Evolutionary conservation across 2,113 vertebrate genomes (phyloP), one percentile per base, ranked within the genome.

Genomic region (Clarias batrachus): DNA sequence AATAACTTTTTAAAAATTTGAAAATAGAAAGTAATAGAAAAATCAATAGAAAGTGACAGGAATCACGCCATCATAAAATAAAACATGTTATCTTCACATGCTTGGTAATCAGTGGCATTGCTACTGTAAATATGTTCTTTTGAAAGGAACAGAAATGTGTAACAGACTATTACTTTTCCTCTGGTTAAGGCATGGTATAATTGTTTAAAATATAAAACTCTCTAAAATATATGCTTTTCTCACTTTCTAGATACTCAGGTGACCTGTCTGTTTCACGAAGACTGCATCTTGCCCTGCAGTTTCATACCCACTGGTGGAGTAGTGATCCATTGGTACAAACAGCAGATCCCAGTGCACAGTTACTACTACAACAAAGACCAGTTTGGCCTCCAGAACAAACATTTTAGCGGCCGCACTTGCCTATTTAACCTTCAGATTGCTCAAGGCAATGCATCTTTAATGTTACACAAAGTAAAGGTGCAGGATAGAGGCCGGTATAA

Each of bases 301-400:
- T 96, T 97, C 91, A 88, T 60, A 66, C 93, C 91, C 82, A 94
- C 90, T 0, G 13, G 89, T 1, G 93, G 93, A 0, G 95, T 94
- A 90, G 94, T 96, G 11, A 96, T 98, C 91, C 93, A 97, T 90
- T 97, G 96, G 96, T 94, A 95, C 93, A 95, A 88, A 73, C 94
- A 94, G 89, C 94, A 92, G 8, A 84, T 90, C 59, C 93, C 92
- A 0, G 95, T 96, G 8, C 96, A 96, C 91, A 95, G 93, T 92
- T 97, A 95, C 91, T 96, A 96, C 91, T 88, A 93, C 85, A 90
- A 91, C 82, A 90, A 66, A 65, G 95, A 97, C 82, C 95, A 95
- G 71, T 91, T 95, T 76, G 54, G 88, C 65, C 81, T 63, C 0
- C 95, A 97, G 91, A 93, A 96, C 87, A 88, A 87, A 0, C 88